Conservation (phyloP, 2,888 invertebrate genomes). For the Stratiomys singularior region DNA sequence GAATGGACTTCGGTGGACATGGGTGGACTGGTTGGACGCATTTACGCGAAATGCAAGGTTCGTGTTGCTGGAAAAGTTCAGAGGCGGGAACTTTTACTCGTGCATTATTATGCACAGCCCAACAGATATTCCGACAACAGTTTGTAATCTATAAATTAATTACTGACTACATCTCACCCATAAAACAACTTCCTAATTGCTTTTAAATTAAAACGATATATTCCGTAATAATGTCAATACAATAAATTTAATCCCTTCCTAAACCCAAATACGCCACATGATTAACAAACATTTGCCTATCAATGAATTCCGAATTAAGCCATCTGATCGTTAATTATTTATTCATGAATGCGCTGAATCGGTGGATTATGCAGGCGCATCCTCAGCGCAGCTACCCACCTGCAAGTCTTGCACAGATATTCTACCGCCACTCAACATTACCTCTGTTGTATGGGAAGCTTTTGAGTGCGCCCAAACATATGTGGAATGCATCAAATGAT, state of each 20-base stretch:
- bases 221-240: not conserved
- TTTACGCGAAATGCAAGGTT: too few species aligned
- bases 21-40: too few species aligned
- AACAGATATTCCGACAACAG: too few species aligned
- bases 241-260: not conserved
- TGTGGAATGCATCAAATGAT: not conserved
- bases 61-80: too few species aligned
- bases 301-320: constrained; percentile 7
- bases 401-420: not conserved
- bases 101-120: too few species aligned
- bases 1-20: too few species aligned
- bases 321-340: not conserved
- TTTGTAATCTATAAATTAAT: not conserved
- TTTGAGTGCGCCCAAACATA: not conserved
- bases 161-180: not conserved
- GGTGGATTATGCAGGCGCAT: not conserved
- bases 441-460: not conserved
- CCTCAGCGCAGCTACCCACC: not conserved
- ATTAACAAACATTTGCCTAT: not conserved
- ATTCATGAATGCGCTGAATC: not conserved
- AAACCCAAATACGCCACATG: not conserved
- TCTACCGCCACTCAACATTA: not conserved
- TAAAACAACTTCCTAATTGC: constrained; percentile 4
- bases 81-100: too few species aligned
- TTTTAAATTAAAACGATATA: not conserved